Evolutionary conservation across 2,113 vertebrate genomes (phyloP), one percentile per base, ranked within the genome.

Genomic region (Tragelaphus scriptus): DNA sequence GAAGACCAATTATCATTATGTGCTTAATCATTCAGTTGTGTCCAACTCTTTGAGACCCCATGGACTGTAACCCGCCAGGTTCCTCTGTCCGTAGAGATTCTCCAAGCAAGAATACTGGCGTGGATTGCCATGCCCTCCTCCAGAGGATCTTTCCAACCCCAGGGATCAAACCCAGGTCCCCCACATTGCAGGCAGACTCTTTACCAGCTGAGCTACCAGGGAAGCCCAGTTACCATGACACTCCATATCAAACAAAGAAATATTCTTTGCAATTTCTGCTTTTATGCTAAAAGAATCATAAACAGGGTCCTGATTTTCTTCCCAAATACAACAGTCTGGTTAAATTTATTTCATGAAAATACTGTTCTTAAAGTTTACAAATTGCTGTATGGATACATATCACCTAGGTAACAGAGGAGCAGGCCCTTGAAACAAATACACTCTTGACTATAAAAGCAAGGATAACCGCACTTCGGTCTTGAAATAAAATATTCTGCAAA

Each of bases 271-370:
- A 32, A 51, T 89, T 85, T 53, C 44, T 86, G 8, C 2, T 32
- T 94, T 59, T 19, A 32, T 32, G 5, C 58, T 32, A 53, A 80
- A 79, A 84, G 32, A 85, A 79, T 59, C 51, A 75, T 19, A 88
- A 56, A 51, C 12, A 4, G 2, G 25, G 15, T 16, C 11, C 40
- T 68, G 49, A 56, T 84, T 80, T 85, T 71, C 44, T 85, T 81
- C 5, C 44, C 26, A 59, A 81, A 79, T 30, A 25, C 21, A 75
- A 75, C 47, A 68, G 19, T 80, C 55, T 17, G 10, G 23, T 53
- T 95, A 85, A 36, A 90, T 36, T 71, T 92, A 80, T 91, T 79
- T 95, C 23, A 28, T 88, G 9, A 86, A 85, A 79, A 63, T 71
- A 10, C 1, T 71, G 11, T 59, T 56, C 19, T 55, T 15, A 86